Conservation (phyloP, 2,888 invertebrate genomes). For the Rugalucina vietnamica region DNA sequence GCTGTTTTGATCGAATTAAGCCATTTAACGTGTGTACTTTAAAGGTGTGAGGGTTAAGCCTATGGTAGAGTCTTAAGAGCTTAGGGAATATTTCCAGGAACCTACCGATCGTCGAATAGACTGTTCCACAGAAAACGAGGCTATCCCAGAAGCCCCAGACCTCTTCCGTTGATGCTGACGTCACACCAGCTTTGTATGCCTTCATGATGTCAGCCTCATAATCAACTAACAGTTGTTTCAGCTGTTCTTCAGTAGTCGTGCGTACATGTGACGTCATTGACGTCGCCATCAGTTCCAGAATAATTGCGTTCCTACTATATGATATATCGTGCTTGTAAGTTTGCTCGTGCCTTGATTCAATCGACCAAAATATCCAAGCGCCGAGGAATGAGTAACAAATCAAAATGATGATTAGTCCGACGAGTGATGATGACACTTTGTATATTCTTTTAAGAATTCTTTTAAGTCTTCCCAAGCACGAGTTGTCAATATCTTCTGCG, state of each 20-base stretch:
- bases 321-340: slow-evolving; percentile 95
- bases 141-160: slow-evolving; percentile 83
- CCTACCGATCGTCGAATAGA: slow-evolving; percentile 85
- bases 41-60: no score
- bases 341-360: slow-evolving; percentile 94
- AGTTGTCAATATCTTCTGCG: slow-evolving; percentile 31
- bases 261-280: slow-evolving; percentile 17
- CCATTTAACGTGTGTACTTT: no score
- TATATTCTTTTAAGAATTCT: slow-evolving; percentile 40
- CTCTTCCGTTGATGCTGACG: slow-evolving; percentile 87
- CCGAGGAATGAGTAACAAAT: slow-evolving; percentile 92
- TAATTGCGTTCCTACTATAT: slow-evolving; percentile 90
- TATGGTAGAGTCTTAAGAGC: no score
- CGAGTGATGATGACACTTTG: slow-evolving; percentile 58
- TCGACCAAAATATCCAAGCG: slow-evolving; percentile 90
- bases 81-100: no score
- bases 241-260: neutral
- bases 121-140: slow-evolving; percentile 84
- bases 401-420: slow-evolving; percentile 92
- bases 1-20: no score
- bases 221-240: slow-evolving; percentile 88
- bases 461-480: slow-evolving; percentile 45
- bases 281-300: slow-evolving; percentile 91
- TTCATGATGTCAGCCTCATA: slow-evolving; percentile 94
- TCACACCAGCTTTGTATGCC: slow-evolving; percentile 84